Conservation (phyloP, 2,888 invertebrate genomes). For the Lochmaea crataegi region DNA sequence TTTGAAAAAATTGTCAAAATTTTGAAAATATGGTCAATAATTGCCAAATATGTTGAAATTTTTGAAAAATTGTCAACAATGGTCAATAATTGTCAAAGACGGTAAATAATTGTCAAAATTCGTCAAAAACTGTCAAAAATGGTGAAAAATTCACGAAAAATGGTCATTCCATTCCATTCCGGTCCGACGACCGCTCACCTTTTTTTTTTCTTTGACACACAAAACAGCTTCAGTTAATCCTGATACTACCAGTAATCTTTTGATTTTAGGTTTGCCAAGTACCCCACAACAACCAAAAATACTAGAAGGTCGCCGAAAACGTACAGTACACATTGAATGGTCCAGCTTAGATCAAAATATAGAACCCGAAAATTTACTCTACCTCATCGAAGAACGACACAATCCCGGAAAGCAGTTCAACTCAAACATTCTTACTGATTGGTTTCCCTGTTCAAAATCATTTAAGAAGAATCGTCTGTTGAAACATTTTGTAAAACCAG, state of each 20-base stretch:
- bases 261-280: conserved; percentile 70
- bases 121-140: too few species aligned
- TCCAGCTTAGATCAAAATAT: conserved; percentile 31
- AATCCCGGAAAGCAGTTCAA: conserved; percentile 76
- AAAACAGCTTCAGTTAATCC: too few species aligned
- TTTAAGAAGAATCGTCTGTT: conserved; percentile 69
- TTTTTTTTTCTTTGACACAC: too few species aligned
- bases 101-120: too few species aligned
- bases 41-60: too few species aligned
- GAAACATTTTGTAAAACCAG: conserved; percentile 72
- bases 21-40: too few species aligned
- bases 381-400: conserved; percentile 77
- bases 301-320: conserved; percentile 68
- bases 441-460: conserved; percentile 71
- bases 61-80: too few species aligned
- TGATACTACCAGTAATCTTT: not conserved
- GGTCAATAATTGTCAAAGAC: too few species aligned
- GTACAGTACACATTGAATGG: conserved; percentile 65
- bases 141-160: too few species aligned
- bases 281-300: conserved; percentile 72
- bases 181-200: too few species aligned
- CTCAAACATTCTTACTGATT: conserved; percentile 73
- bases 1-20: too few species aligned
- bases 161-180: too few species aligned
- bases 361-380: conserved; percentile 62